Base-by-base conservation (phyloP, 2,888 invertebrate species). In the Acheta domesticus region DNA sequence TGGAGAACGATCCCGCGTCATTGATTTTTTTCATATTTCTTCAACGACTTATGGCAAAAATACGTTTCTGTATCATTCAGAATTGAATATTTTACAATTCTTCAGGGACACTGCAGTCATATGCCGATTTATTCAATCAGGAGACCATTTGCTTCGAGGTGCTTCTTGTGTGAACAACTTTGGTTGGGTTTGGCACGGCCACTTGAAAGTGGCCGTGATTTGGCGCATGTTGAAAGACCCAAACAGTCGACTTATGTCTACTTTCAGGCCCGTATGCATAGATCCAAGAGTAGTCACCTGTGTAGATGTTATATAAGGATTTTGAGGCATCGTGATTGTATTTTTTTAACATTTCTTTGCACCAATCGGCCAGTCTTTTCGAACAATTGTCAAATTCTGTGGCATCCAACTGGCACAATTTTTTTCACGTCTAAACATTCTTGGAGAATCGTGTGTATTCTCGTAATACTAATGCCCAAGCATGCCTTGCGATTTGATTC, bases 151-250 rank as follows among this genome's bases (percentile, higher is more conserved):
- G 62, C 62, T 62, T 62, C 19, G 62, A 62, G 5, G 62, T 62
- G 62, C 2, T 62, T 62, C 62, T 19, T 16, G 62, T 0, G 62
- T 5, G 62, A 62, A 62, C 12, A 62, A 62, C 4, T 62, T 62
- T 62, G 12, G 62, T 62, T 2, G 50, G 50, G 50, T 50, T 50
- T 50, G 50, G 50, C 19, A 2, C n/a, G n/a, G n/a, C n/a, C n/a
- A n/a, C n/a, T n/a, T n/a, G n/a, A n/a, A n/a, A n/a, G n/a, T n/a
- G n/a, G n/a, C n/a, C n/a, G n/a, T n/a, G n/a, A n/a, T 50, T 50
- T 50, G 50, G 50, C 19, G 1, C 4, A 75, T n/a, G 12, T 75
- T 75, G 14, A n/a, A 75, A 83, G 89, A 89, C 83, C 21, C 79
- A 77, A 21, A 79, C 79, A 79, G 79, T 48, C 73, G 78, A 78